phyloP scores from a whole-genome alignment of 2,888 invertebrate genomes.

The Ptilodon capucinus region DNA sequence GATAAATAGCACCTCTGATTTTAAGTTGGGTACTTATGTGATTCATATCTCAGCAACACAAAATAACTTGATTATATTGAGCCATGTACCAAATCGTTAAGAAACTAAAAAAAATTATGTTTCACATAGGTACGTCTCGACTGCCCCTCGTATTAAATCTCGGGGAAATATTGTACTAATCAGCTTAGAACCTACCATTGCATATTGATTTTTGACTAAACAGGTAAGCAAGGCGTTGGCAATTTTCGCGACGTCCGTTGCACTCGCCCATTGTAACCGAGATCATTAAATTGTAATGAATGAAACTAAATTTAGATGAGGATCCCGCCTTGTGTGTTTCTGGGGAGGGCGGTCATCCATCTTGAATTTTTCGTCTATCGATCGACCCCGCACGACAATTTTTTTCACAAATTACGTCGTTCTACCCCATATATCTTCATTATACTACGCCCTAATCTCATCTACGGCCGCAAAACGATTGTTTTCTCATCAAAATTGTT shows the following conservation, averaged over 20 bases:
- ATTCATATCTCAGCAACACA: too few relatives aligned
- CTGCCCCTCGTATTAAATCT: too few relatives aligned
- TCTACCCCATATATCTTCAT: background rate
- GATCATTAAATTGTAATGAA: conserved; percentile 21
- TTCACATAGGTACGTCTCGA: too few relatives aligned
- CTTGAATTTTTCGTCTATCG: conserved; percentile 66
- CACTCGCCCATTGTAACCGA: background rate
- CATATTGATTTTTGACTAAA: background rate
- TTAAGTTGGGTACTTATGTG: too few relatives aligned
- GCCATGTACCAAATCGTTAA: too few relatives aligned
- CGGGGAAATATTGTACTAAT: too few relatives aligned
- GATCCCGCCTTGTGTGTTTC: conserved; percentile 34
- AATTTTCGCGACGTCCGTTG: background rate
- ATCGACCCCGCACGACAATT: conserved; percentile 42
- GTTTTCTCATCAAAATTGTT: conserved; percentile 35
- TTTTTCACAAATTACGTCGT: background rate
- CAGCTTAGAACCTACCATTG: too few relatives aligned
- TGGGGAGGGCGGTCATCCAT: conserved; percentile 58
- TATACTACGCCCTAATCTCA: conserved; percentile 9
- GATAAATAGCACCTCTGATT: too few relatives aligned
- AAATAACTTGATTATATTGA: too few relatives aligned
- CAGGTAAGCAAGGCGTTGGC: background rate
- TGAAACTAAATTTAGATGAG: conserved; percentile 46
- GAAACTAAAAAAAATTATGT: too few relatives aligned
- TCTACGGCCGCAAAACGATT: conserved; percentile 22